phyloP scores from a whole-genome alignment of 2,113 vertebrate species.

The Trachemys scripta region DNA sequence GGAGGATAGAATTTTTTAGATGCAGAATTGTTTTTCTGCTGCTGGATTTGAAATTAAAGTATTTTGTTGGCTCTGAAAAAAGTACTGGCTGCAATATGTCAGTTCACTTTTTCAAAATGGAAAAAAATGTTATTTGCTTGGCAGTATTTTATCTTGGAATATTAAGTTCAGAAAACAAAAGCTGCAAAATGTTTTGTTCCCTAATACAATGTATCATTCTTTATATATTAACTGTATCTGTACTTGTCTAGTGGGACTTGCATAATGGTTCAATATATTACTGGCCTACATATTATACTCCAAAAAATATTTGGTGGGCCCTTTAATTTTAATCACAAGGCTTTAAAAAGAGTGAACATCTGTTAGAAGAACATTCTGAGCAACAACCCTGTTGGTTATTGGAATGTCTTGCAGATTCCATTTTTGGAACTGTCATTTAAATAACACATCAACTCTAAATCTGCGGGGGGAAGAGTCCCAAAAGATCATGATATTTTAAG shows the following conservation, averaged over 20 bases:
- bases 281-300: background rate
- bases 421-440: background rate
- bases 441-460: background rate
- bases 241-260: background rate
- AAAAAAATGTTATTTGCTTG: background rate
- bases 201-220: background rate
- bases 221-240: background rate
- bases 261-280: background rate
- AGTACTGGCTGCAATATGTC: background rate
- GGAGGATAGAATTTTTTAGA: fast-evolving
- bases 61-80: background rate
- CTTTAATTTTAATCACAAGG: background rate
- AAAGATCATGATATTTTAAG: background rate
- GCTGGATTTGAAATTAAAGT: background rate
- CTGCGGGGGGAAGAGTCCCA: background rate
- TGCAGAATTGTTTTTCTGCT: background rate
- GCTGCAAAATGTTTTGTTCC: background rate
- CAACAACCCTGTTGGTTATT: background rate
- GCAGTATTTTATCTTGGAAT: background rate
- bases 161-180: background rate
- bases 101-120: background rate
- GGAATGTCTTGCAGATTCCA: background rate
- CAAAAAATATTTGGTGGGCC: background rate
- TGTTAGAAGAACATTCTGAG: background rate
- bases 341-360: background rate